These are phyloP conservation scores for Nymphalis c-album DNA, from an alignment of 2,888 invertebrate species.

Conservation along the genomic window DNA sequence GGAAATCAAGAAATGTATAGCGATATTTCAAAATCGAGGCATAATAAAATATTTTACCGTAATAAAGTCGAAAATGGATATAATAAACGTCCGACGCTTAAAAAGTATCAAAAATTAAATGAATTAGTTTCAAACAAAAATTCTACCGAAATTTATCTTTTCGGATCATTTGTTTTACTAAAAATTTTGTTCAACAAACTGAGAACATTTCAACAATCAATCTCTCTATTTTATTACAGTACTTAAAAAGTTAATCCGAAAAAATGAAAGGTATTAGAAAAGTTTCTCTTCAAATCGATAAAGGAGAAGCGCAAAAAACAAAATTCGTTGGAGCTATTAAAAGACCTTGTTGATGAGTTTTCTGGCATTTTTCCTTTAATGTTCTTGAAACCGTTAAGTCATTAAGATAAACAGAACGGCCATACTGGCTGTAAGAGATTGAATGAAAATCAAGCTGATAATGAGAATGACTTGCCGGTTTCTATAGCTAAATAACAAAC, in stretches of 20 bases:
- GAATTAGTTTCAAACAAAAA: neutral
- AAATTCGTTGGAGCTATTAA: constrained; percentile 14
- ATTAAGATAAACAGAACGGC: constrained; percentile 34
- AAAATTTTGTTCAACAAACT: constrained; percentile 7
- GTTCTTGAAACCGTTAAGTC: constrained; percentile 34
- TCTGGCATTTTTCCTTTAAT: constrained; percentile 26
- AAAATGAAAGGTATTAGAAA: constrained; percentile 17
- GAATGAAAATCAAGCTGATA: constrained; percentile 27
- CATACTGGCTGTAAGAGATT: constrained; percentile 24
- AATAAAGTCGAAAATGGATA: no score
- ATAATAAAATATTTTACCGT: no score
- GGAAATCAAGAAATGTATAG: no score
- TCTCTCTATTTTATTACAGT: constrained; percentile 15
- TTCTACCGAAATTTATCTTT: neutral
- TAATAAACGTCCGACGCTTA: no score
- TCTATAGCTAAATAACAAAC: constrained; percentile 16
- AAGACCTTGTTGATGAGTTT: constrained; percentile 23
- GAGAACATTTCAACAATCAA: constrained; percentile 14
- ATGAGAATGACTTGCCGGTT: constrained; percentile 28
- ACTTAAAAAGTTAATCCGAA: constrained; percentile 9
- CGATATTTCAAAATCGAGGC: no score
- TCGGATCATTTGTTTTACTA: neutral
- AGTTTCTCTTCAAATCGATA: constrained; percentile 17
- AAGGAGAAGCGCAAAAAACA: constrained; percentile 16
- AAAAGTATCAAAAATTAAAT: no score